A percentile compares a stretch with the other conserved stretches of the same genome.
Conservation (phyloP, 1,140 invertebrate genomes). For the Cecropterus lyciades region DNA sequence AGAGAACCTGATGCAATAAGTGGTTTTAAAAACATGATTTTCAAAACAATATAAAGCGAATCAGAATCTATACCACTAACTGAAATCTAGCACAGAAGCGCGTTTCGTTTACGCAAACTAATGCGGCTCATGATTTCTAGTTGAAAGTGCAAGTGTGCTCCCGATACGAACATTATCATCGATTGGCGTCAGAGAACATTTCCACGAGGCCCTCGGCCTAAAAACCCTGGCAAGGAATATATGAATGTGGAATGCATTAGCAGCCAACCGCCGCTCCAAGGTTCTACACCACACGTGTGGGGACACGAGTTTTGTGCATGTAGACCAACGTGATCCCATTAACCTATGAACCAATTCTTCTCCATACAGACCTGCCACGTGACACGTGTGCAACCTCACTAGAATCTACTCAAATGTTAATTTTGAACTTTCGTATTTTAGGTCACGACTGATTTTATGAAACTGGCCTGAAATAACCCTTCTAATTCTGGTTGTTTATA, state of each 20-base stretch:
- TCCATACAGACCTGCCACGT: conserved; percentile 37
- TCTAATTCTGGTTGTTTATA: no score
- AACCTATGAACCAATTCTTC: conserved; percentile 36
- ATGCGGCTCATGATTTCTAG: conserved; percentile 40
- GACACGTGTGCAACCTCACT: conserved; percentile 36
- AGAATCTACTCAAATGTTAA: conserved; percentile 10
- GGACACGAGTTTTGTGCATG: conserved; percentile 47
- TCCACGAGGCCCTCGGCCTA: conserved; percentile 50
- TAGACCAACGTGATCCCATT: conserved; percentile 53
- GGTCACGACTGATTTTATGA: conserved; percentile 15
- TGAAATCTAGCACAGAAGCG: conserved; percentile 19
- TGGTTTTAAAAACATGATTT: background rate
- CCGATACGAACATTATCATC: conserved; percentile 43
- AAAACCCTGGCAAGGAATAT: conserved; percentile 61
- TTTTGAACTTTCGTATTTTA: conserved; percentile 10
- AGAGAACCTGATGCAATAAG: background rate
- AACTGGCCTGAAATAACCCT: background rate
- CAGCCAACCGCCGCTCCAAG: conserved; percentile 46
- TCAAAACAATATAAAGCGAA: conserved; percentile 1
- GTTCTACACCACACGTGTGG: conserved; percentile 51
- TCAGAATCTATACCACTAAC: background rate
- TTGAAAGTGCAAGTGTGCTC: conserved; percentile 49
- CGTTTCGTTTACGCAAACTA: conserved; percentile 16
- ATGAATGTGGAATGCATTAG: conserved; percentile 54
- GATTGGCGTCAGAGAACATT: conserved; percentile 42